Evolutionary conservation across 1,140 invertebrate species (phyloP), one percentile per base, ranked within the genome.

Genomic region (Drosophila triauraria): DNA sequence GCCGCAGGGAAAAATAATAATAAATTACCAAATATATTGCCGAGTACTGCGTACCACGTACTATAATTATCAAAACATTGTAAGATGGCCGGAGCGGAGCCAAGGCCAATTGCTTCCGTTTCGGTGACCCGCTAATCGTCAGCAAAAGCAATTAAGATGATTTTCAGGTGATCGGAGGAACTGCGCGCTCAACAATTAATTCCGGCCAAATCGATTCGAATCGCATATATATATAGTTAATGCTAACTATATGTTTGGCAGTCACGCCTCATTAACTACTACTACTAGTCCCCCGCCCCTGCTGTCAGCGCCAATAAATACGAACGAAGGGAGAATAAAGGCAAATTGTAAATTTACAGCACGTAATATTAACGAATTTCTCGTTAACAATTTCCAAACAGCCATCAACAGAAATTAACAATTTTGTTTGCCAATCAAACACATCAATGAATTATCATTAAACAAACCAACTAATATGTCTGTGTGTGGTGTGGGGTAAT

Each of bases 391-490:
- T 53, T 43, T 44, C 48, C 63, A 56, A 64, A 64, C 32, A 64
- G 60, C 44, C 53, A 44, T 25, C 53, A 63, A 38, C 40, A 51
- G 67, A 72, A 72, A 72, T 72, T 51, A 72, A 71, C 67, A 60
- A 72, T 72, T 72, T 72, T 72, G 70, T 72, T 72, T 72, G 69
- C 69, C 70, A 72, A 72, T 72, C 67, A 60, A 35, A 35, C 54
- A 72, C 67, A 70, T 72, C 70, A 72, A 72, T 72, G 70, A 72
- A 72, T 72, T 51, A 72, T 72, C 70, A 72, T 72, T 72, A 72
- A 72, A 72, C 67, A 51, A 72, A 51, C 9, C 67, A 27, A 30
- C 15, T 20, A 3, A 8, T 15, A 20, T 23, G 12, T 9, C 13
- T 5, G 17, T 17, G 3, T 32, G 30, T 35, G 15, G 15, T n/a